Percentiles rank a stretch among this genome's conserved stretches.
These are phyloP conservation scores for Dryomyza anilis DNA, from an alignment of 2,888 invertebrate species.

Conservation along the genomic window DNA sequence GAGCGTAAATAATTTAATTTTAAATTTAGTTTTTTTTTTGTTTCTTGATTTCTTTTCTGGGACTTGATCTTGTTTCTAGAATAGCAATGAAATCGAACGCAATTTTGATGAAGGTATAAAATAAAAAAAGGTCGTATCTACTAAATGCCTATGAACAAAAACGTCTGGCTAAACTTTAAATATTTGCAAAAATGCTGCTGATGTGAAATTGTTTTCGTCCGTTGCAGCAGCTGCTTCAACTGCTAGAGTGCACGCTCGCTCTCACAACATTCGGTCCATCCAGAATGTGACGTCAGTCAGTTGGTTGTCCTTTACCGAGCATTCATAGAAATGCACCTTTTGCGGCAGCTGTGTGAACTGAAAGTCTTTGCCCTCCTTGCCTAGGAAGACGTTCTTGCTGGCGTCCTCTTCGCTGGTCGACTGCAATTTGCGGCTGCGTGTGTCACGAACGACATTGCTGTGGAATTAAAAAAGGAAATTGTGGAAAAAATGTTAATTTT, in stretches of 20 bases:
- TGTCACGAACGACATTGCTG: conserved; percentile 84
- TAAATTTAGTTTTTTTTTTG: too few species aligned
- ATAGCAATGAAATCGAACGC: too few species aligned
- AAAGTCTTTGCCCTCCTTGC: conserved; percentile 81
- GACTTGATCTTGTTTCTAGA: too few species aligned
- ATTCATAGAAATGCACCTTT: conserved; percentile 74
- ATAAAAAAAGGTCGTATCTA: too few species aligned
- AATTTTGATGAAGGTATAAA: too few species aligned
- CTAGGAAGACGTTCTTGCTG: conserved; percentile 69
- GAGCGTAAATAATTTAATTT: too few species aligned
- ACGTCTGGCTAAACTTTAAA: background rate
- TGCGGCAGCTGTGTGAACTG: conserved; percentile 76
- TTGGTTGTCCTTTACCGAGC: conserved; percentile 69
- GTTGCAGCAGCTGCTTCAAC: background rate
- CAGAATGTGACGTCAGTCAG: conserved; percentile 73
- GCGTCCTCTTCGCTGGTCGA: conserved; percentile 67
- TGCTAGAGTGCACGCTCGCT: too few species aligned
- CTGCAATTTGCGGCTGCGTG: conserved; percentile 80
- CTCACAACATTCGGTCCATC: conserved; percentile 66
- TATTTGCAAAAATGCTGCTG: background rate
- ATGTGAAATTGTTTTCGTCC: background rate
- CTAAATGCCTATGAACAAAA: too few species aligned
- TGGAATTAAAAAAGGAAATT: too few species aligned
- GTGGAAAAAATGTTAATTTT: background rate
- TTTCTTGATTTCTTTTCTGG: too few species aligned